Base-by-base conservation (phyloP, 2,888 invertebrate species). In the Mythimna impura region DNA sequence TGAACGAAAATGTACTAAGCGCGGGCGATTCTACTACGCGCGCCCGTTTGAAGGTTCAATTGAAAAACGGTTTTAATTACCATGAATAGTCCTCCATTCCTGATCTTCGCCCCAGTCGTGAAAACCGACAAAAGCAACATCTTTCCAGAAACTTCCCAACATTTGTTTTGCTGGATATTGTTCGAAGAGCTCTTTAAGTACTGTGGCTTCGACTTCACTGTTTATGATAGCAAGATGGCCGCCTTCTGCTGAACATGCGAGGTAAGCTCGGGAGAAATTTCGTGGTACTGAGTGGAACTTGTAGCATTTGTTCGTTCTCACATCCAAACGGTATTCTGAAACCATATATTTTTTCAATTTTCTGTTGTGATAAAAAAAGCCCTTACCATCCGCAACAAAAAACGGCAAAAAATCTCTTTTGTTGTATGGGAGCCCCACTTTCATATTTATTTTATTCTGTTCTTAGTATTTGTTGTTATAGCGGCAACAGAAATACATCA, bases 161-260 rank as follows among this genome's bases (percentile, higher is more conserved):
- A 91, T 87, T 0, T 34, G 47, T 0, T 9, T 8, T 1, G 66
- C 83, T 1, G 89, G 88, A 64, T 89, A 73, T 47, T 86, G 84
- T 0, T 75, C 83, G 6, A 85, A 90, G 8, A 91, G 70, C 0
- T 90, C 86, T n/a, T 30, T 85, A 1, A 92, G 57, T 1, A 89
- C 83, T 0, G 25, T 52, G 0, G 88, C 86, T 68, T 93, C 93
- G 0, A 20, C n/a, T 0, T 89, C 88, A 22, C 87, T 91, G 83
- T 93, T 93, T 71, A 93, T 90, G 71, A 93, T 86, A 25, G 86
- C 87, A 40, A 93, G 85, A 76, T 93, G 73, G 0, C 88, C 92
- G 22, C 92, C 92, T 74, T 93, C 93, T 0, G 90, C 91, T 4
- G 86, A 71, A 60, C 93, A 93, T 0, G 90, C 71, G 84, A 91